A percentile compares a stretch with the other conserved stretches of the same genome.
Evolutionary conservation across 2,888 invertebrate genomes (phyloP).

Genomic region (Drosophila robusta): DNA sequence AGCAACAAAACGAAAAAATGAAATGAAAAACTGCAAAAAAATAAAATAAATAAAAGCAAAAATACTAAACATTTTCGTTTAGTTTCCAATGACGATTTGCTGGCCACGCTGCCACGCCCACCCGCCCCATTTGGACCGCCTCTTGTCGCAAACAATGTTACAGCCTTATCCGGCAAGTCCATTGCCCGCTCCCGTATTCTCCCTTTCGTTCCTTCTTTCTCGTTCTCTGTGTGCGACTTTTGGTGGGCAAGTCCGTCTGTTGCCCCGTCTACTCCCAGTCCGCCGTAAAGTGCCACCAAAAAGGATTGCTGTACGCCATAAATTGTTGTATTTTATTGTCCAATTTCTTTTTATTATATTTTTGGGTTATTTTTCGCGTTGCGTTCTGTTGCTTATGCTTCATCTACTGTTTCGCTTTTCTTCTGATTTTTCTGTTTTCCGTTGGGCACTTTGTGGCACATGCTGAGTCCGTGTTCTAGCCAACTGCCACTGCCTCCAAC

Average conservation of each 20-base stretch:
- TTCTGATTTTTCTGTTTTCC: constrained; percentile 44
- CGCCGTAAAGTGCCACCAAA: constrained; percentile 68
- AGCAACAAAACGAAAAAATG: constrained; percentile 10
- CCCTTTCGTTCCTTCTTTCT: neutral
- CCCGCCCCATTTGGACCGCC: constrained; percentile 15
- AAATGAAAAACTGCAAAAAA: constrained; percentile 20
- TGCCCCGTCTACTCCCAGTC: constrained; percentile 16
- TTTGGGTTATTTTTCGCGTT: constrained; percentile 66
- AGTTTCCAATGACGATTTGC: constrained; percentile 77
- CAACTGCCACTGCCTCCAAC: constrained; percentile 23
- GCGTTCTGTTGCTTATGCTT: constrained; percentile 71
- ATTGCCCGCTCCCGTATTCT: constrained; percentile 1
- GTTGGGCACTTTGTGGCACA: constrained; percentile 69
- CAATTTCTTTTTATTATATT: constrained; percentile 81
- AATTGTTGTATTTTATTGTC: constrained; percentile 81
- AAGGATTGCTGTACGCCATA: constrained; percentile 78
- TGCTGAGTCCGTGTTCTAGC: constrained; percentile 60
- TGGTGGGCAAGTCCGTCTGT: constrained; percentile 42
- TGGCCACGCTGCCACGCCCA: constrained; percentile 50
- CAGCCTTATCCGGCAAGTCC: constrained; percentile 58
- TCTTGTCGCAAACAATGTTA: constrained; percentile 60
- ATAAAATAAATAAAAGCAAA: constrained; percentile 57
- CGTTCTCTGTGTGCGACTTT: constrained; percentile 53
- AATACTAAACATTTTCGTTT: constrained; percentile 77
- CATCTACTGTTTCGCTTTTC: constrained; percentile 68